A percentile compares a stretch with the other conserved stretches of the same genome.
Evolutionary conservation across 2,113 vertebrate species (phyloP).

Genomic region (Chitala chitala): DNA sequence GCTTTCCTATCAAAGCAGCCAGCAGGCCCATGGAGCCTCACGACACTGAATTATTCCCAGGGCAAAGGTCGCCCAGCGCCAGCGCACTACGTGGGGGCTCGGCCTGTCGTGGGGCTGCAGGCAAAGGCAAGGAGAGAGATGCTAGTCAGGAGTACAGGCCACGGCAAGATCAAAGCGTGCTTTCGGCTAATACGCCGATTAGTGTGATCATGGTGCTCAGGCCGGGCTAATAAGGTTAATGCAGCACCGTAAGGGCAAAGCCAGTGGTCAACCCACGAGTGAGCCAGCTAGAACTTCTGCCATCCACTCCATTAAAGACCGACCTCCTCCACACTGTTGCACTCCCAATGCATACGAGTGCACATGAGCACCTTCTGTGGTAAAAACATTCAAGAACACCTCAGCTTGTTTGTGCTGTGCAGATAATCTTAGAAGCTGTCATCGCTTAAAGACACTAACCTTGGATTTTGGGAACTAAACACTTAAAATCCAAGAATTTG

Average conservation of each 20-base stretch:
- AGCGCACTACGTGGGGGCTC: conserved; percentile 35
- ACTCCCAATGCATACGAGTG: no score
- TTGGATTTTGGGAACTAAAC: no score
- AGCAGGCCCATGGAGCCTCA: conserved; percentile 58
- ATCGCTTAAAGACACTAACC: no score
- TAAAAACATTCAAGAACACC: no score
- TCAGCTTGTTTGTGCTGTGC: no score
- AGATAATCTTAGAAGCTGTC: no score
- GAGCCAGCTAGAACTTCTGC: background rate
- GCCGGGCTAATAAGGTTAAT: conserved; percentile 52
- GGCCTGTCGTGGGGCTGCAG: conserved; percentile 53
- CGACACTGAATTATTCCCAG: conserved; percentile 65
- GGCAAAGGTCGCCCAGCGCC: conserved; percentile 43
- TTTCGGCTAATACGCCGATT: conserved; percentile 50
- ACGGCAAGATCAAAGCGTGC: conserved; percentile 51
- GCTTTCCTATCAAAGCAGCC: conserved; percentile 64
- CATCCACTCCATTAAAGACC: no score
- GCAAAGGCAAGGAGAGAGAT: no score
- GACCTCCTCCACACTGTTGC: no score
- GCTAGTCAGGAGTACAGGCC: background rate
- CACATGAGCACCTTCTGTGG: no score
- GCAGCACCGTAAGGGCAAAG: conserved; percentile 42
- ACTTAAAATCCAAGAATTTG: no score
- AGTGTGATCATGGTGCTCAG: conserved; percentile 43
- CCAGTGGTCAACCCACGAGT: background rate